phyloP scores from a whole-genome alignment of 2,888 invertebrate genomes.

The Celastrina argiolus region DNA sequence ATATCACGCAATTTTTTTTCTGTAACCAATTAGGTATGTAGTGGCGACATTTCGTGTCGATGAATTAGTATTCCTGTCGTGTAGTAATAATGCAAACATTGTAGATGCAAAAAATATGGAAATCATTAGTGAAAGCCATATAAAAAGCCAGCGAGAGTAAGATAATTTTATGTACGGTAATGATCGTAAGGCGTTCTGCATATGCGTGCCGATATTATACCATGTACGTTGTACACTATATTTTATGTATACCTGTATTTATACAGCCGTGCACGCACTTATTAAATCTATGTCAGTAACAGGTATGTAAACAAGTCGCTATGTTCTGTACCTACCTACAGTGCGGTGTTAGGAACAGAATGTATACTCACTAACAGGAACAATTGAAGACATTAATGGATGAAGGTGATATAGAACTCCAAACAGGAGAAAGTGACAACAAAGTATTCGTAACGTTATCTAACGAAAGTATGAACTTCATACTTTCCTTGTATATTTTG shows the following conservation, averaged over 20 bases:
- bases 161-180: constrained; percentile 2
- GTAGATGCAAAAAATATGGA: neutral
- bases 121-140: constrained; percentile 16
- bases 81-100: constrained; percentile 18
- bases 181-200: neutral
- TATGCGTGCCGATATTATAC: constrained; percentile 9
- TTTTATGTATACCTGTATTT: neutral
- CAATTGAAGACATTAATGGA: no score
- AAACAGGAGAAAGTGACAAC: no score
- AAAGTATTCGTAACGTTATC: no score
- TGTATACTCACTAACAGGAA: no score
- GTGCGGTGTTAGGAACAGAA: no score
- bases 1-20: neutral
- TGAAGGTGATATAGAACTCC: no score
- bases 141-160: constrained; percentile 13
- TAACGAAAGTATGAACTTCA: no score
- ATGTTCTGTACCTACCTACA: neutral
- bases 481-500: no score
- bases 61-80: constrained; percentile 11
- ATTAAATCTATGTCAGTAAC: neutral
- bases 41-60: neutral
- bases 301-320: neutral
- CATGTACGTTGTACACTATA: no score
- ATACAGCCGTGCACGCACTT: neutral
- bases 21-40: constrained; percentile 1